These are phyloP conservation scores for Glossosoma conforme DNA, from an alignment of 1,140 invertebrate genomes.

Conservation along the genomic window DNA sequence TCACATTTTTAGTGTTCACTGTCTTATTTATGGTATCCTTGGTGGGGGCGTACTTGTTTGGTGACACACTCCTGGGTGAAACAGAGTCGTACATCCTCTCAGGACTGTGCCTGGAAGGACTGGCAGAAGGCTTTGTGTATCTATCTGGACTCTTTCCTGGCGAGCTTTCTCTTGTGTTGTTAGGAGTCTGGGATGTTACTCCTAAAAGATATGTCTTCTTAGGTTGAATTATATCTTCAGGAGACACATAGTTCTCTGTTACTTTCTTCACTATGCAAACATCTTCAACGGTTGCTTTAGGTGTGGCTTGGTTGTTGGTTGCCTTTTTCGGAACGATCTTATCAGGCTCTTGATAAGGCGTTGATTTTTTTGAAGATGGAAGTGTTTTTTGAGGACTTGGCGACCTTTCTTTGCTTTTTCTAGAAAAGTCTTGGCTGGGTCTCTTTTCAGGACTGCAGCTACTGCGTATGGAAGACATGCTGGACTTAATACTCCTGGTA, in stretches of 20 bases:
- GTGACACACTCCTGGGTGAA: slow-evolving; percentile 10
- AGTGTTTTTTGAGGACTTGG: slow-evolving; percentile 27
- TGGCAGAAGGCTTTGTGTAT: not conserved
- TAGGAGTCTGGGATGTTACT: not conserved
- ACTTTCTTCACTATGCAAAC: no score
- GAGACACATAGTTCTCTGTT: no score
- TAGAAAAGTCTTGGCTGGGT: slow-evolving; percentile 14
- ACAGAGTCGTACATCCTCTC: not conserved
- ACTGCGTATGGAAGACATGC: slow-evolving; percentile 48
- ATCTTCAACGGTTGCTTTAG: not conserved
- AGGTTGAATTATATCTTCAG: no score
- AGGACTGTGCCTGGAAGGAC: not conserved
- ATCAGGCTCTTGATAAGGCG: not conserved
- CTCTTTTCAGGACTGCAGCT: slow-evolving; percentile 53
- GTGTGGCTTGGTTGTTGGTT: not conserved
- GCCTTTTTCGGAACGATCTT: not conserved
- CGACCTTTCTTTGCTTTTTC: slow-evolving; percentile 14
- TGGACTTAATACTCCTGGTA: slow-evolving; percentile 39
- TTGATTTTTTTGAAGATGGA: slow-evolving; percentile 13
- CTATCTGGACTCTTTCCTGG: slow-evolving; percentile 14
- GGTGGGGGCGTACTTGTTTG: slow-evolving; percentile 3
- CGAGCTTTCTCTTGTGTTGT: slow-evolving; percentile 16
- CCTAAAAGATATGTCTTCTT: slow-evolving; percentile 3
- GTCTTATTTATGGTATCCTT: not conserved
- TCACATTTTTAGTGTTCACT: not conserved